These are phyloP conservation scores for Drosophila helvetica DNA, from an alignment of 2,888 invertebrate species.

Conservation along the genomic window DNA sequence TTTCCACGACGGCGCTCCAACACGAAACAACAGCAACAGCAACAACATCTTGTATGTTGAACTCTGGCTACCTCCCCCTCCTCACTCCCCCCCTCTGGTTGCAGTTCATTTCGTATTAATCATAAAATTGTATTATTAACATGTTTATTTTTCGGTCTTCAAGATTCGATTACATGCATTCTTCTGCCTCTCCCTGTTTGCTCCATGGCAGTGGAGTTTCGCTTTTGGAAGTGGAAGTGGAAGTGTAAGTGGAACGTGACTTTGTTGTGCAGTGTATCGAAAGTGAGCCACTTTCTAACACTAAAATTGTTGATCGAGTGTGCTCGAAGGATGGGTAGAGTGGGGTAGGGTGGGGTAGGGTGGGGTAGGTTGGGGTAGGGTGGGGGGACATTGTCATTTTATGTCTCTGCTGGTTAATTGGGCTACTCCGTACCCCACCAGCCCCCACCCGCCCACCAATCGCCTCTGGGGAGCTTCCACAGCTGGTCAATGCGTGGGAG, in stretches of 20 bases:
- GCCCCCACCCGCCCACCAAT: background rate
- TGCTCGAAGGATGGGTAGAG: background rate
- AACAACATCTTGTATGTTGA: slow-evolving; percentile 58
- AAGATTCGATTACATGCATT: slow-evolving; percentile 78
- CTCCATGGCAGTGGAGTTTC: slow-evolving; percentile 4
- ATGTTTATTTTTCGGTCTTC: slow-evolving; percentile 77
- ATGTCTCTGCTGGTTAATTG: slow-evolving; percentile 61
- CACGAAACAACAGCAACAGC: slow-evolving; percentile 19
- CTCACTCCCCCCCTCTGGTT: slow-evolving; percentile 28
- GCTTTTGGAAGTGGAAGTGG: background rate
- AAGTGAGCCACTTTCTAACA: slow-evolving; percentile 77
- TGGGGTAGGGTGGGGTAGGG: background rate
- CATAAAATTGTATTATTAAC: slow-evolving; percentile 80
- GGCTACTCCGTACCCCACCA: slow-evolving; percentile 46
- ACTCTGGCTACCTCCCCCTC: slow-evolving; percentile 15
- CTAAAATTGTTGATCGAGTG: slow-evolving; percentile 17
- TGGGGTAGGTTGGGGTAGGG: background rate
- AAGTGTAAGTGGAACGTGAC: slow-evolving; percentile 49
- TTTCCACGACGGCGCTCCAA: slow-evolving; percentile 66
- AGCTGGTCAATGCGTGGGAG: slow-evolving; percentile 21
- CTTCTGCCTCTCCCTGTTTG: slow-evolving; percentile 32
- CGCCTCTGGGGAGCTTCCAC: slow-evolving; percentile 3
- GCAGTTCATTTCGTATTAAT: slow-evolving; percentile 77
- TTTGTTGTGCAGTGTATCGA: slow-evolving; percentile 68
- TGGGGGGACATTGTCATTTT: slow-evolving; percentile 46